Percentiles rank a stretch among this genome's conserved stretches.
phyloP scores from a whole-genome alignment of 1,140 invertebrate genomes.

The Forficula auricularia region DNA sequence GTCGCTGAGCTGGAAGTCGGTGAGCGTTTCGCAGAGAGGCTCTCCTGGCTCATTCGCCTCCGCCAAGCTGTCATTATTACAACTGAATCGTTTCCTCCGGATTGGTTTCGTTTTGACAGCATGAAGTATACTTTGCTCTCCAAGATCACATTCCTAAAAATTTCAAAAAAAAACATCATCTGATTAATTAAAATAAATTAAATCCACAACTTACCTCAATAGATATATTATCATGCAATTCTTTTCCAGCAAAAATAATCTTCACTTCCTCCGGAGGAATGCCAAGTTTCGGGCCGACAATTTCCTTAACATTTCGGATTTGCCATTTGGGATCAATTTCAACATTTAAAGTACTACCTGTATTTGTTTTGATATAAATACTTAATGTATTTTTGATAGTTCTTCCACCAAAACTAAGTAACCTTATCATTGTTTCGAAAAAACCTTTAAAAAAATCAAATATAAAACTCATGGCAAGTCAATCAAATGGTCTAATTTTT shows the following conservation, averaged over 20 bases:
- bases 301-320: slow-evolving; percentile 53
- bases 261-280: slow-evolving; percentile 51
- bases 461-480: slow-evolving; percentile 46
- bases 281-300: slow-evolving; percentile 47
- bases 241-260: slow-evolving; percentile 73
- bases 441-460: slow-evolving; percentile 33
- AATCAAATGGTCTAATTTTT: too few species aligned
- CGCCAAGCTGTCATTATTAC: slow-evolving; percentile 7
- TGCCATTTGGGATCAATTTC: slow-evolving; percentile 58
- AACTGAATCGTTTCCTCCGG: slow-evolving; percentile 17
- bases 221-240: slow-evolving; percentile 50
- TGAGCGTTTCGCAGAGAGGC: slow-evolving; percentile 45
- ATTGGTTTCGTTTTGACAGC: slow-evolving; percentile 37
- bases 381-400: slow-evolving; percentile 40
- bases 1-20: slow-evolving; percentile 35
- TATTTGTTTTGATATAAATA: slow-evolving; percentile 54
- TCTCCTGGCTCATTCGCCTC: slow-evolving; percentile 30
- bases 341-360: slow-evolving; percentile 43
- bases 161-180: neutral
- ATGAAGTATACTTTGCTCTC: slow-evolving; percentile 62
- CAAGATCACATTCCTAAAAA: slow-evolving; percentile 60
- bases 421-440: slow-evolving; percentile 39
- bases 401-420: slow-evolving; percentile 40
- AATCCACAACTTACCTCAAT: slow-evolving; percentile 36
- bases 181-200: neutral